These are phyloP conservation scores for Gnathonemus echidnorhynchus DNA, from an alignment of 2,113 vertebrate species.

Conservation along the genomic window DNA sequence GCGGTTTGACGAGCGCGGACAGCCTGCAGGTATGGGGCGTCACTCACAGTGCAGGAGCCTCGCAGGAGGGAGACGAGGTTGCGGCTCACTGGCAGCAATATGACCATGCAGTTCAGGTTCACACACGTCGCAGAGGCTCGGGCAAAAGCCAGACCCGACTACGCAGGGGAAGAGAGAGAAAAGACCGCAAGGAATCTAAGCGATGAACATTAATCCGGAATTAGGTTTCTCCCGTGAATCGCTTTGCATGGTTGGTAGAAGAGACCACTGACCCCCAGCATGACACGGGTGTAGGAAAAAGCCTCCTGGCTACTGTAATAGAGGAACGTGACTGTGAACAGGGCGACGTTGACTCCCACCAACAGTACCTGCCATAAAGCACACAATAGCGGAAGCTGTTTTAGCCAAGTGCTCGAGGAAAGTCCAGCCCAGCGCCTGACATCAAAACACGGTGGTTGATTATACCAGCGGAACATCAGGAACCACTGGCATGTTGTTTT, in stretches of 20 bases:
- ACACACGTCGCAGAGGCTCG: constrained; percentile 69
- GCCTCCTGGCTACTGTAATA: constrained; percentile 63
- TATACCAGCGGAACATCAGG: background rate
- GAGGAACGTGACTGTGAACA: constrained; percentile 64
- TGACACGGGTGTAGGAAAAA: constrained; percentile 65
- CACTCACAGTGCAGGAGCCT: constrained; percentile 64
- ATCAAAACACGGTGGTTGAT: background rate
- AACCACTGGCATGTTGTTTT: background rate
- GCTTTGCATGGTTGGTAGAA: constrained; percentile 11
- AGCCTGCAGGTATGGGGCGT: background rate
- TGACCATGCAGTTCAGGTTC: constrained; percentile 74
- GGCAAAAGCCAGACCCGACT: constrained; percentile 70
- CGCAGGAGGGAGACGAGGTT: constrained; percentile 67
- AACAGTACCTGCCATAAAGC: constrained; percentile 54
- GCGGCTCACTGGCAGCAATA: constrained; percentile 67
- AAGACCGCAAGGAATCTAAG: background rate
- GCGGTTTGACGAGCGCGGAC: background rate
- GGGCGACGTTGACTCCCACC: constrained; percentile 65
- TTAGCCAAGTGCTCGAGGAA: background rate
- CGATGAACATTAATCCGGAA: background rate
- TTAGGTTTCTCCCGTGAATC: background rate
- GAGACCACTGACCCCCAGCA: constrained; percentile 66
- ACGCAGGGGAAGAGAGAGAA: constrained; percentile 21
- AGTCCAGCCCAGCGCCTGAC: background rate
- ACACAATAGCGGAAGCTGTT: background rate